Evolutionary conservation across 2,113 vertebrate species (phyloP).

Genomic region (Campylomormyrus tamandua): DNA sequence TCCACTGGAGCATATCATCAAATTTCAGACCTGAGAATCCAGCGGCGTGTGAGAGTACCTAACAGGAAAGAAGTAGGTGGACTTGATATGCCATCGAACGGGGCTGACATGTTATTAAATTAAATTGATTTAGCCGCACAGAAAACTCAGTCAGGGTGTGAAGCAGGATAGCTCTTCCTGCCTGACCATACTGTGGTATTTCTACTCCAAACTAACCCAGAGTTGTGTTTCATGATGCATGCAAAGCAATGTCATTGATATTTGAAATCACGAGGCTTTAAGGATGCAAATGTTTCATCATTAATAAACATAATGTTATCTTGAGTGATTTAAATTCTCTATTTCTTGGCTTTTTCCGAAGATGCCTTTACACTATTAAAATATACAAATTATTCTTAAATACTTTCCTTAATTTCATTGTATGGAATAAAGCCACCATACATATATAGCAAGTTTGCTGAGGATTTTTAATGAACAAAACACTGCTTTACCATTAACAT

Average conservation of each 20-base stretch:
- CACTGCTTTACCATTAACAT: not conserved
- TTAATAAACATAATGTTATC: not conserved
- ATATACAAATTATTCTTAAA: not conserved
- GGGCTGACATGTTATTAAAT: not conserved
- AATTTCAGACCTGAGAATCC: slow-evolving; percentile 10
- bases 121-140: not conserved
- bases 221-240: not conserved
- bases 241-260: not conserved
- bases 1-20: slow-evolving; percentile 5
- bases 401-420: not conserved
- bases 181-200: not conserved
- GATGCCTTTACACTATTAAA: not conserved
- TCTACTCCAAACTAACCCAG: not conserved
- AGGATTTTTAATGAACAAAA: not conserved
- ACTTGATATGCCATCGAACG: not conserved
- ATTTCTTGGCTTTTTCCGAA: not conserved
- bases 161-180: not conserved
- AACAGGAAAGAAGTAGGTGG: slow-evolving; percentile 13
- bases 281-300: not conserved
- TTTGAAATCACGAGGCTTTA: not conserved
- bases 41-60: not conserved
- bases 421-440: not conserved
- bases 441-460: not conserved
- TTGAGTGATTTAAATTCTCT: not conserved
- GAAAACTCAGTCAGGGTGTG: not conserved